Percentiles rank a stretch among this genome's conserved stretches.
phyloP scores from a whole-genome alignment of 2,888 invertebrate species.

The Nemapogon koenigi region DNA sequence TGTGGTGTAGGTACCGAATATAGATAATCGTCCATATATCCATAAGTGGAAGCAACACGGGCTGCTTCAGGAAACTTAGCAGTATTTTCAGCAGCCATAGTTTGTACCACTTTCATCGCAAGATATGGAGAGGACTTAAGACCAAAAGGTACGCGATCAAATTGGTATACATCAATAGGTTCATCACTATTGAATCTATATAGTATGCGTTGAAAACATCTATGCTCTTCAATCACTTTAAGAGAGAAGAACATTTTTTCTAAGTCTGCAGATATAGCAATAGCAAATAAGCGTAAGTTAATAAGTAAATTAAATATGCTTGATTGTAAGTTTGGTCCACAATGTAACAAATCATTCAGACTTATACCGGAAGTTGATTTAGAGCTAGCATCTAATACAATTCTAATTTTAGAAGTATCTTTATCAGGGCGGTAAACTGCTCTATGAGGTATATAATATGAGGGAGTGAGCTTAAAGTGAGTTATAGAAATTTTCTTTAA shows the following conservation, averaged over 20 bases:
- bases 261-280: slow-evolving; percentile 7
- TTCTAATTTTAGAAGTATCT: slow-evolving; percentile 3
- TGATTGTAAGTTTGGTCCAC: slow-evolving; percentile 13
- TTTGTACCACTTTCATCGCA: slow-evolving; percentile 13
- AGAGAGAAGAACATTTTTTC: slow-evolving; percentile 8
- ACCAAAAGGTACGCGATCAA: slow-evolving; percentile 15
- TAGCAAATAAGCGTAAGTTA: slow-evolving; percentile 6
- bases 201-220: slow-evolving; percentile 13
- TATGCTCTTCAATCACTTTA: neutral
- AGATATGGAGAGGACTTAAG: slow-evolving; percentile 13
- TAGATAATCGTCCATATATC: slow-evolving; percentile 16
- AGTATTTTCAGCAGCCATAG: slow-evolving; percentile 10
- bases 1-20: neutral
- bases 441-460: slow-evolving; percentile 7
- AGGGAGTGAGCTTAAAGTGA: neutral
- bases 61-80: slow-evolving; percentile 3
- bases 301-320: slow-evolving; percentile 2
- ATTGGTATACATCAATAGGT: slow-evolving; percentile 10
- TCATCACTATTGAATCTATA: slow-evolving; percentile 12
- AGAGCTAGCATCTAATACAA: slow-evolving; percentile 10
- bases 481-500: neutral
- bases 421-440: slow-evolving; percentile 5
- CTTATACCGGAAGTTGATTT: slow-evolving; percentile 10
- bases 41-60: neutral
- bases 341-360: slow-evolving; percentile 14